Evolutionary conservation across 2,888 invertebrate genomes (phyloP).

Genomic region (Pimpla rufipes): DNA sequence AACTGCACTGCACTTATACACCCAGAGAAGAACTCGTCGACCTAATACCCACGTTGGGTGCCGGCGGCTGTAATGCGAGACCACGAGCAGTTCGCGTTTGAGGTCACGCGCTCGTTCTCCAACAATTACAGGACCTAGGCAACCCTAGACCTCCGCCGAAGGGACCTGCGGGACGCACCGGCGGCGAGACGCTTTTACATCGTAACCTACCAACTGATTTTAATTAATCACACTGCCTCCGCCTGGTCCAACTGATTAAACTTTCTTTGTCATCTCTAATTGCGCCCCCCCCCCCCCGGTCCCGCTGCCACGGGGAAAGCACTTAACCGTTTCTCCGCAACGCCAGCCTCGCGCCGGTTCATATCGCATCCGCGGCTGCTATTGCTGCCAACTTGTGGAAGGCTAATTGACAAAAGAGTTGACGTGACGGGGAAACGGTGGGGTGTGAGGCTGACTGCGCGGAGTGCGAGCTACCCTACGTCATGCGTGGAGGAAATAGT

Average conservation of each 20-base stretch:
- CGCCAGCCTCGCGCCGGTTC: slow-evolving; percentile 39
- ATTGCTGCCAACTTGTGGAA: slow-evolving; percentile 37
- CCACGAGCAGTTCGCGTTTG: slow-evolving; percentile 36
- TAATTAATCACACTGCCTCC: slow-evolving; percentile 54
- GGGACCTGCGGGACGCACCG: background rate
- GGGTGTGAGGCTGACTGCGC: background rate
- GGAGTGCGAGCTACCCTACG: slow-evolving; percentile 46
- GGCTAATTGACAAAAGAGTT: slow-evolving; percentile 72
- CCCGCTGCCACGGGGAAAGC: background rate
- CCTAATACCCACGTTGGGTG: slow-evolving; percentile 15
- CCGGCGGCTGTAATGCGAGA: slow-evolving; percentile 44
- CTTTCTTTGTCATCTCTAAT: slow-evolving; percentile 64
- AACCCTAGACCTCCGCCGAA: slow-evolving; percentile 12
- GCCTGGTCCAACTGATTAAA: slow-evolving; percentile 52
- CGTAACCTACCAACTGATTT: slow-evolving; percentile 34
- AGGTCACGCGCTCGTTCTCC: slow-evolving; percentile 38
- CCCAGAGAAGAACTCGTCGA: slow-evolving; percentile 44
- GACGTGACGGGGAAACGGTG: slow-evolving; percentile 58
- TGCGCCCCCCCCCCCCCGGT: background rate
- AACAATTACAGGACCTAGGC: slow-evolving; percentile 44
- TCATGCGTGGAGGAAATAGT: slow-evolving; percentile 11
- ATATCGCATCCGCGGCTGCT: slow-evolving; percentile 10
- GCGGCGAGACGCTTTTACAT: background rate
- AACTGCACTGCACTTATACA: slow-evolving; percentile 52
- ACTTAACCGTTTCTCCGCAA: slow-evolving; percentile 42